Evolutionary conservation across 2,888 invertebrate species (phyloP).

Genomic region (Lagria hirta): DNA sequence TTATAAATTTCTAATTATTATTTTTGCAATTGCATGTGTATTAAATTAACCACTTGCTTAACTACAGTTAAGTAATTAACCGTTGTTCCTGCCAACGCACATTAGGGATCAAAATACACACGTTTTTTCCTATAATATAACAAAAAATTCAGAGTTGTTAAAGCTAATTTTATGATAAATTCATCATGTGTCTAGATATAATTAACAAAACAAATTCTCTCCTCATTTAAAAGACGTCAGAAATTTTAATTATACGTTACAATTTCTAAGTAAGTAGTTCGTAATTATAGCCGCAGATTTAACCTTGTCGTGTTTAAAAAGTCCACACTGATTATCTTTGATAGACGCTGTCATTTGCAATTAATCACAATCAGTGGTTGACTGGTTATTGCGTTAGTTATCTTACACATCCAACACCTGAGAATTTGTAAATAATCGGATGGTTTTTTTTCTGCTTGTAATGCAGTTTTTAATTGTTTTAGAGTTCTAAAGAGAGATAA

Average conservation of each 20-base stretch:
- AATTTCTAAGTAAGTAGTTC: slow-evolving; percentile 19
- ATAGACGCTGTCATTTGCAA: slow-evolving; percentile 35
- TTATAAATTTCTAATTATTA: too few relatives aligned
- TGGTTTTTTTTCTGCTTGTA: slow-evolving; percentile 6
- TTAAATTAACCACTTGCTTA: too few relatives aligned
- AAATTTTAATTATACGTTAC: slow-evolving; percentile 24
- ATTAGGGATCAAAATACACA: too few relatives aligned
- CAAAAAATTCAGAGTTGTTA: too few relatives aligned
- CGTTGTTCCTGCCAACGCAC: too few relatives aligned
- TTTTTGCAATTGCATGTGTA: too few relatives aligned
- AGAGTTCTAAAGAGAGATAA: slow-evolving; percentile 12
- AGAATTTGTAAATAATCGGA: slow-evolving; percentile 19
- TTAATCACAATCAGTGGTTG: slow-evolving; percentile 33
- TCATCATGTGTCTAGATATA: slow-evolving; percentile 17
- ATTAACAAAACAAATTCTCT: slow-evolving; percentile 24
- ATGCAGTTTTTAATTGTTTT: slow-evolving; percentile 14
- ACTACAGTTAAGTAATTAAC: too few relatives aligned
- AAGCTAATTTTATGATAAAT: too few relatives aligned
- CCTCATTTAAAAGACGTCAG: slow-evolving; percentile 21
- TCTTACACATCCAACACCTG: slow-evolving; percentile 26
- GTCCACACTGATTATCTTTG: slow-evolving; percentile 35
- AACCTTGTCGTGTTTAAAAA: slow-evolving; percentile 34
- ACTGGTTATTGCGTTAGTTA: slow-evolving; percentile 30
- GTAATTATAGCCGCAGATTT: slow-evolving; percentile 18
- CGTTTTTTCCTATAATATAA: too few relatives aligned